Percentiles rank a stretch among this genome's conserved stretches.
These are phyloP conservation scores for Camponotus vicinus DNA, from an alignment of 1,140 invertebrate species.

Conservation along the genomic window DNA sequence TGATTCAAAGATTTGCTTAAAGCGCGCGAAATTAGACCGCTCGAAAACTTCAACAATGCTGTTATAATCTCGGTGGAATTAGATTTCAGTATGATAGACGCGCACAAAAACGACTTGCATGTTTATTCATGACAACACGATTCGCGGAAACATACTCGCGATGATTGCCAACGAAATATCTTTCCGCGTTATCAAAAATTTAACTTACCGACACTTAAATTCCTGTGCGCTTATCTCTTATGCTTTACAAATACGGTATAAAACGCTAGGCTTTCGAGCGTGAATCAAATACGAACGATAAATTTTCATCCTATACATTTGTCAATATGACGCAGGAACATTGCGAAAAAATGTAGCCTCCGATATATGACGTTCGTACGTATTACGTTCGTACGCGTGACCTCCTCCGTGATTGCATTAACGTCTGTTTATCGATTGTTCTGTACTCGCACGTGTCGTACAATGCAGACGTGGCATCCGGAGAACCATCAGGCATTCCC, in stretches of 20 bases:
- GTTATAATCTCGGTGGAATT: not conserved
- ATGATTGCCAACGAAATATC: not conserved
- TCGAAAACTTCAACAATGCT: not conserved
- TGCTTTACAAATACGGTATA: too few species aligned
- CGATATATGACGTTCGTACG: not conserved
- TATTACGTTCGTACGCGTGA: not conserved
- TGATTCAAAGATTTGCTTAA: not conserved
- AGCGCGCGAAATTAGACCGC: slow-evolving; percentile 6
- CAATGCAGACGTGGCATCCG: slow-evolving; percentile 6
- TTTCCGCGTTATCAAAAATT: not conserved
- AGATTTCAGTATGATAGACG: not conserved
- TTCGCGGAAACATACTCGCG: not conserved
- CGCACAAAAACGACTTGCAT: not conserved
- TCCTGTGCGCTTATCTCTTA: too few species aligned
- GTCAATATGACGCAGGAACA: not conserved
- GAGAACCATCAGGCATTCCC: slow-evolving; percentile 4
- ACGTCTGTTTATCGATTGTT: slow-evolving; percentile 55
- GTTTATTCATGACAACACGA: not conserved
- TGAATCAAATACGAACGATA: not conserved
- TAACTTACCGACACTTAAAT: not conserved
- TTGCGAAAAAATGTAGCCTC: not conserved
- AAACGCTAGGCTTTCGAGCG: not conserved
- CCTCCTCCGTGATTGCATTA: slow-evolving; percentile 31
- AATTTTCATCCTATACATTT: not conserved
- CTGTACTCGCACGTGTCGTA: not conserved